Percentiles rank a stretch among this genome's conserved stretches.
phyloP scores from a whole-genome alignment of 1,140 invertebrate species.

The Micrasema longulum region DNA sequence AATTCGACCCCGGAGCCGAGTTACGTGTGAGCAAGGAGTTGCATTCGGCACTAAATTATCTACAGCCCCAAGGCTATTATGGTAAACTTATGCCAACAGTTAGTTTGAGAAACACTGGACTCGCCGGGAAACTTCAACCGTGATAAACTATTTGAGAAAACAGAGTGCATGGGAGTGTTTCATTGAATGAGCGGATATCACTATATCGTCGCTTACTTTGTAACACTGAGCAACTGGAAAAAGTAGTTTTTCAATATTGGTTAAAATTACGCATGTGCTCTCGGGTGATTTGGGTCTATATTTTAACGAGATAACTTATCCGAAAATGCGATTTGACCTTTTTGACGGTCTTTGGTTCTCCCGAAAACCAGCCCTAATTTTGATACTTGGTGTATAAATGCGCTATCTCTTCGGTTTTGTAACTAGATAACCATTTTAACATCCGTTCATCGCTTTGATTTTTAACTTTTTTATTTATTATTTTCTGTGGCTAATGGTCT shows the following conservation, averaged over 20 bases:
- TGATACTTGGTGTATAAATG: no score
- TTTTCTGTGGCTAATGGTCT: no score
- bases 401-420: no score
- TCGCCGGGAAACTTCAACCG: neutral
- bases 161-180: neutral
- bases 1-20: no score
- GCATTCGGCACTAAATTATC: constrained; percentile 25
- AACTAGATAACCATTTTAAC: no score
- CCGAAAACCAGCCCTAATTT: no score
- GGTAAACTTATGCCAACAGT: constrained; percentile 9
- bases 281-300: neutral
- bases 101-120: constrained; percentile 15
- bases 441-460: no score
- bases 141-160: neutral
- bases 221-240: neutral
- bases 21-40: neutral
- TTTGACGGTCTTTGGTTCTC: no score
- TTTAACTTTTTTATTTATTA: no score
- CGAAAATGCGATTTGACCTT: no score
- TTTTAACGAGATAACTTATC: no score
- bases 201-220: neutral
- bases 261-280: neutral
- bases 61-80: constrained; percentile 8
- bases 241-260: neutral
- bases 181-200: neutral